Evolutionary conservation across 2,113 vertebrate genomes (phyloP), one percentile per base, ranked within the genome.

Genomic region (Micronisus gabar): DNA sequence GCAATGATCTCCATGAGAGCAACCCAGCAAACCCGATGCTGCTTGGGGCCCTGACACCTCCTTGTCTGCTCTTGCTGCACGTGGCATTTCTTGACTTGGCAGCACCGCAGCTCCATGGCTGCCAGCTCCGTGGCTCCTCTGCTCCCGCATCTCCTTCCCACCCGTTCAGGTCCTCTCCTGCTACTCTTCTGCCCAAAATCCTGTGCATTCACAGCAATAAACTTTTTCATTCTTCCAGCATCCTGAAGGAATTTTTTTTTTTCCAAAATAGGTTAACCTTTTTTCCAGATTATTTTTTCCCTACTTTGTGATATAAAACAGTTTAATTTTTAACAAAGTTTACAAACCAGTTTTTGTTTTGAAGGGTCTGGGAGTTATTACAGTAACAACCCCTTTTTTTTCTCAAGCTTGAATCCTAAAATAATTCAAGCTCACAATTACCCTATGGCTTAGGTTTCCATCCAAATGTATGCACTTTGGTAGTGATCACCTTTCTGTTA

Each of bases 1-100:
- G 0, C 30, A 20, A 6, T 2, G 0, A 29, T 13, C 50, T n/a
- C 80, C 1, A 1, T 13, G 50, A 62, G 10, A 58, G 47, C 45
- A 61, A 32, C 13, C 10, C 72, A 75, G 52, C 32, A 45, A 63
- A 70, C n/a, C 13, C 32, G 6, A 1, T 3, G 34, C 13, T n/a
- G 55, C 40, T 10, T 45, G 26, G 55, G 38, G 38, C 58, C 36
- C 34, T n/a, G 23, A 13, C 0, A 0, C 40, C 41, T 48, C 36
- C 10, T 12, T 20, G 40, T 68, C 45, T 16, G 11, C 11, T 78
- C 36, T 21, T 1, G 0, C 26, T 62, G 48, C 43, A 59, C 0
- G 0, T 22, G 61, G 23, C 61, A 21, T 53, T 85, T 76, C 59
- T 27, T 26, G 29, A 30, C 34, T 22, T 6, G 3, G 26, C 26